Percentiles rank a stretch among this genome's conserved stretches.
Conservation (phyloP, 2,797 vertebrate genomes). For the Epinephelus malabaricus region DNA sequence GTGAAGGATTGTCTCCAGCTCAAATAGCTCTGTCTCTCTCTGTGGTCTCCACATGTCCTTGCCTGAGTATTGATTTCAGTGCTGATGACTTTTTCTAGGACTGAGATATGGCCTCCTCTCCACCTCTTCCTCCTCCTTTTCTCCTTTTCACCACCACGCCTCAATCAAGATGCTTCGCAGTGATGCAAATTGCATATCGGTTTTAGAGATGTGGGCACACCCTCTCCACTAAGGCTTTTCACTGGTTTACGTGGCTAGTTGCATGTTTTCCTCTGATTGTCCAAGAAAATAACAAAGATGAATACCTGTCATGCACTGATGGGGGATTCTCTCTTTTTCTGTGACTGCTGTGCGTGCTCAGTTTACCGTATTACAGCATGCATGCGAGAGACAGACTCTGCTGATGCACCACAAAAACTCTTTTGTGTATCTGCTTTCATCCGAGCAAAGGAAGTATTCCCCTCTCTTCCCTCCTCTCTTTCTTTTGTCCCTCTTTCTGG, state of each 20-base stretch:
- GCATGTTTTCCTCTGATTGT: slow-evolving; percentile 44
- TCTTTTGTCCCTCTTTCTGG: slow-evolving; percentile 43
- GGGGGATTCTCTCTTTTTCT: slow-evolving; percentile 23
- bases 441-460: slow-evolving; percentile 43
- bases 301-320: slow-evolving; percentile 41
- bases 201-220: slow-evolving; percentile 41
- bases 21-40: slow-evolving; percentile 45
- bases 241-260: slow-evolving; percentile 36
- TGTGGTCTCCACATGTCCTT: slow-evolving; percentile 68
- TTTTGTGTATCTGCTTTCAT: slow-evolving; percentile 69
- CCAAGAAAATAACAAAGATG: slow-evolving; percentile 42
- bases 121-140: slow-evolving; percentile 47
- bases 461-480: slow-evolving; percentile 34
- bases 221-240: slow-evolving; percentile 30
- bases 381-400: slow-evolving; percentile 38
- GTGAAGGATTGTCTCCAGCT: slow-evolving; percentile 60
- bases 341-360: slow-evolving; percentile 27
- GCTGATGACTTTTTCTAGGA: slow-evolving; percentile 70
- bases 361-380: slow-evolving; percentile 31
- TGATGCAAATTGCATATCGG: slow-evolving; percentile 48
- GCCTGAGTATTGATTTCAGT: slow-evolving; percentile 73
- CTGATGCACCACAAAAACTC: slow-evolving; percentile 56
- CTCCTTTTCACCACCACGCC: slow-evolving; percentile 36
- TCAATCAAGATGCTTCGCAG: slow-evolving; percentile 55
- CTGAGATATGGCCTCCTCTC: slow-evolving; percentile 71